A percentile compares a stretch with the other conserved stretches of the same genome.
Conservation (phyloP, 2,888 invertebrate species). For the Trichogramma evanescens region DNA sequence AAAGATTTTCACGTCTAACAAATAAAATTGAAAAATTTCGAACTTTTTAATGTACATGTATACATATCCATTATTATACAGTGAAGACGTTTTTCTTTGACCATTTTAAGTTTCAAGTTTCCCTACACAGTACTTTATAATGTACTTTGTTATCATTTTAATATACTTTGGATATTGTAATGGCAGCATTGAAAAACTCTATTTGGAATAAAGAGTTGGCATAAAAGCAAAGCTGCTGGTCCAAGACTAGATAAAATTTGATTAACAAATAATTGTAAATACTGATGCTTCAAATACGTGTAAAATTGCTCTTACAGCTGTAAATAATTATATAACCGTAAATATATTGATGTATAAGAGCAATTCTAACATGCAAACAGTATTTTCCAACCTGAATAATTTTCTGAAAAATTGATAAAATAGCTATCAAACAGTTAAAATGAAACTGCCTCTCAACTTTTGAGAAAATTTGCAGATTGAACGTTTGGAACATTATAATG, state of each 20-base stretch:
- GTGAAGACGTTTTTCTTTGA: slow-evolving; percentile 1
- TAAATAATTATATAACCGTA: neutral
- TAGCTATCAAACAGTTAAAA: slow-evolving; percentile 19
- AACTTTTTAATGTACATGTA: neutral
- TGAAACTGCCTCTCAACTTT: neutral
- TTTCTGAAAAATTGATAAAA: slow-evolving; percentile 21
- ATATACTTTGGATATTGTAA: slow-evolving; percentile 24
- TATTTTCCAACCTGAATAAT: slow-evolving; percentile 19
- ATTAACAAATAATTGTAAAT: slow-evolving; percentile 44
- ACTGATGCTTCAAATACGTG: slow-evolving; percentile 25
- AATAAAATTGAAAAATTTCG: no score
- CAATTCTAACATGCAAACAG: slow-evolving; percentile 17
- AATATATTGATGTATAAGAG: slow-evolving; percentile 11
- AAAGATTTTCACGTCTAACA: no score
- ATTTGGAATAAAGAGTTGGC: slow-evolving; percentile 26
- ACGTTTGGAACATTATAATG: no score
- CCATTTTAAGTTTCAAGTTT: slow-evolving; percentile 19
- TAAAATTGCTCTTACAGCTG: slow-evolving; percentile 18
- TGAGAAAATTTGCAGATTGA: neutral
- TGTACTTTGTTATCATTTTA: slow-evolving; percentile 14
- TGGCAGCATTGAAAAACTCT: slow-evolving; percentile 23
- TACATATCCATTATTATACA: neutral
- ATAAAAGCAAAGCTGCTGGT: slow-evolving; percentile 37
- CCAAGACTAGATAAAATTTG: slow-evolving; percentile 46
- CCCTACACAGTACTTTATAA: neutral